Evolutionary conservation across 2,113 vertebrate species (phyloP).

Genomic region (Aphelocoma coerulescens): DNA sequence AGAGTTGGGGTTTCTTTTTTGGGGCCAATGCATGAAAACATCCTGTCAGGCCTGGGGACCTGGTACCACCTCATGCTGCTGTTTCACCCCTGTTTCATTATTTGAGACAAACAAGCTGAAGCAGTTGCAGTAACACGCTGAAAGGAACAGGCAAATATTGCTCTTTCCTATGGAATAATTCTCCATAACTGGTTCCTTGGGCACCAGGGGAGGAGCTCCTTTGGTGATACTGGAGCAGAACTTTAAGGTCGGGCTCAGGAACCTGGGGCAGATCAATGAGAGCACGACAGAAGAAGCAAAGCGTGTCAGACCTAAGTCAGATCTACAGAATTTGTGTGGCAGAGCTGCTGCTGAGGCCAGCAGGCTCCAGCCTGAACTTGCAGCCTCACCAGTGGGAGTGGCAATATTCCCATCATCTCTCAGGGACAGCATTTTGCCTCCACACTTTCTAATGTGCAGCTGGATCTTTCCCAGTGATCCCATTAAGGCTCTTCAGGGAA

Average conservation of each 20-base stretch:
- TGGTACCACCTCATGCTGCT: background rate
- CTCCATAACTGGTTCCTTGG: background rate
- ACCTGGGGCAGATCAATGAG: background rate
- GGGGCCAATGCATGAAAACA: background rate
- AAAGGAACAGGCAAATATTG: background rate
- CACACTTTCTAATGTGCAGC: background rate
- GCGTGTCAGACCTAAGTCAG: background rate
- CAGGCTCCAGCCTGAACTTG: background rate
- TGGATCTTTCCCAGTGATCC: conserved; percentile 52
- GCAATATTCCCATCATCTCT: background rate
- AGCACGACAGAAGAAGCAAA: background rate
- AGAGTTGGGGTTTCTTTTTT: background rate
- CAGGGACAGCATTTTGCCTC: background rate
- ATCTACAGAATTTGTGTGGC: background rate
- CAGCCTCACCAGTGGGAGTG: rapidly evolving
- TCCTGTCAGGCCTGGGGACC: background rate
- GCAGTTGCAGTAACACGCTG: background rate
- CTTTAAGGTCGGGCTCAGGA: background rate
- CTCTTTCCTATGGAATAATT: background rate
- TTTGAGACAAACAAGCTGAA: background rate
- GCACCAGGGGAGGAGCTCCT: background rate
- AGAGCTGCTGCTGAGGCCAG: background rate
- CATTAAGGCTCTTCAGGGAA: conserved; percentile 36
- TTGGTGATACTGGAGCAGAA: background rate
- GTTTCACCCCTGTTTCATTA: background rate